These are phyloP conservation scores for Lepidotrigona ventralis DNA, from an alignment of 1,140 invertebrate species.

Conservation along the genomic window DNA sequence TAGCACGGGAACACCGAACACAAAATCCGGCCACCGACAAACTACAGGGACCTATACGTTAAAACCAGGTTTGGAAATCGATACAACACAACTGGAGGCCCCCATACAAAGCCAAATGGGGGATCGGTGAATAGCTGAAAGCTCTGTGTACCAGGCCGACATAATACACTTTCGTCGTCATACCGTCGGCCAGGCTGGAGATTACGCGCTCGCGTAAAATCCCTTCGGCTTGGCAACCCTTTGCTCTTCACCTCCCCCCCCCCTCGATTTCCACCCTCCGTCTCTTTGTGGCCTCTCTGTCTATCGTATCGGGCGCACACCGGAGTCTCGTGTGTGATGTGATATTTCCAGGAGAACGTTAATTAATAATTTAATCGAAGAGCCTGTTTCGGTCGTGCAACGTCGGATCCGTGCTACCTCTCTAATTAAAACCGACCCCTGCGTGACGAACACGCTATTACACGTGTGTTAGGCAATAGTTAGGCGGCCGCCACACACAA, in stretches of 20 bases:
- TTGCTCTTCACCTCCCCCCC: neutral
- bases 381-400: slow-evolving; percentile 71
- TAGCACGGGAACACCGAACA: too few relatives aligned
- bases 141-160: slow-evolving; percentile 15
- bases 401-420: slow-evolving; percentile 49
- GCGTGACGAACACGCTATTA: slow-evolving; percentile 14
- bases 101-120: neutral
- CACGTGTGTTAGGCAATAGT: neutral
- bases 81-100: neutral
- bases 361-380: slow-evolving; percentile 80
- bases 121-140: slow-evolving; percentile 25
- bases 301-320: neutral
- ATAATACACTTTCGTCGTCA: slow-evolving; percentile 53
- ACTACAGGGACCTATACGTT: neutral
- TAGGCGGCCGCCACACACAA: neutral
- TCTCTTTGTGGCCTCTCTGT: slow-evolving; percentile 17
- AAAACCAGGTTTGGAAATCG: slow-evolving; percentile 21
- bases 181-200: slow-evolving; percentile 21
- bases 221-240: neutral
- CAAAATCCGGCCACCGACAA: neutral
- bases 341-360: slow-evolving; percentile 76
- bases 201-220: slow-evolving; percentile 52
- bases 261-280: neutral
- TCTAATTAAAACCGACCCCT: slow-evolving; percentile 73
- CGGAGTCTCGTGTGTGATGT: slow-evolving; percentile 62